These are phyloP conservation scores for Leptinotarsa haldemani DNA, from an alignment of 2,888 invertebrate genomes.

Conservation along the genomic window DNA sequence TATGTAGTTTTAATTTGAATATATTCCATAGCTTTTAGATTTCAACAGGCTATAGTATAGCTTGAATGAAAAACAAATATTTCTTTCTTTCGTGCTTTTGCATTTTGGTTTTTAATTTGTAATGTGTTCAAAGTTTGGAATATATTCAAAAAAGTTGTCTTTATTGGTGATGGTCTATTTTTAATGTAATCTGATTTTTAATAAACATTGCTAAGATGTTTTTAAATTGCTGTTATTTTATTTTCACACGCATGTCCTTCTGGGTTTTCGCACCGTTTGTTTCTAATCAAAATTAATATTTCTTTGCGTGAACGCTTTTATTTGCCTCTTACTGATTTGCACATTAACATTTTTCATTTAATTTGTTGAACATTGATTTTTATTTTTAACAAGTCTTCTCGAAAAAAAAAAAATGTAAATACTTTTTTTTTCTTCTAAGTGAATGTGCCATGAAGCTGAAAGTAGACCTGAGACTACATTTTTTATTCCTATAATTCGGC, in stretches of 20 bases:
- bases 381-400: neutral
- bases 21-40: constrained; percentile 30
- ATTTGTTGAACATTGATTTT: neutral
- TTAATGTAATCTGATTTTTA: constrained; percentile 63
- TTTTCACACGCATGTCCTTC: constrained; percentile 62
- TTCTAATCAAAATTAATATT: constrained; percentile 32
- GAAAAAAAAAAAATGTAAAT: constrained; percentile 13
- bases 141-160: constrained; percentile 40
- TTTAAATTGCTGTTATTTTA: constrained; percentile 62
- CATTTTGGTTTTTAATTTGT: neutral
- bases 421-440: neutral
- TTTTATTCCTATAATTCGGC: neutral
- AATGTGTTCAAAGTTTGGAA: constrained; percentile 14
- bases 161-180: constrained; percentile 62
- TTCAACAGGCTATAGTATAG: neutral
- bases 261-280: constrained; percentile 50
- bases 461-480: constrained; percentile 1
- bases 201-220: constrained; percentile 65
- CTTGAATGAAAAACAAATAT: too few relatives aligned
- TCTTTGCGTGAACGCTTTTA: constrained; percentile 15
- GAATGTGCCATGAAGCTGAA: neutral
- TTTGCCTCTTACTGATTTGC: constrained; percentile 24
- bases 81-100: neutral
- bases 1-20: constrained; percentile 51
- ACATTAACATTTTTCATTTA: constrained; percentile 20